Base-by-base conservation (phyloP, 1,140 invertebrate species). In the Helicoverpa armigera region DNA sequence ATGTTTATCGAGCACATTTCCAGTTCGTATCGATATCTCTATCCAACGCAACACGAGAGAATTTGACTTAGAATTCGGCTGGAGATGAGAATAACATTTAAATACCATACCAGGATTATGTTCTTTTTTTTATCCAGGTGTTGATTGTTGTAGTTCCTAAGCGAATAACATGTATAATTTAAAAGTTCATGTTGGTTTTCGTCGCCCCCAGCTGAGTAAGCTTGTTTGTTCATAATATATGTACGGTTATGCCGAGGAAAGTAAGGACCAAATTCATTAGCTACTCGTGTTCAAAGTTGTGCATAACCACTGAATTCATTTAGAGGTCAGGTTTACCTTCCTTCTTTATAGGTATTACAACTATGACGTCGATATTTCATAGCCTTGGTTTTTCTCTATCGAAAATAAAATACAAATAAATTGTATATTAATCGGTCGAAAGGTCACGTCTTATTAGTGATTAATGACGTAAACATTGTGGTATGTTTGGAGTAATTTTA, bases 261-360 rank as follows among this genome's bases (percentile, higher is more conserved):
- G 58, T 63, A 58, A 76, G 18, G 58, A 51, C 73, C 9, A 76
- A 63, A 76, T 76, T 76, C 56, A 76, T 76, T 63, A 76, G 43
- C 56, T 60, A 73, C 69, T 23, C 60, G 13, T 54, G 43, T 50
- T 72, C 69, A 29, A 72, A 50, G 65, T 69, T 69, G 65, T 69
- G 65, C 43, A 69, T 43, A 69, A 69, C 65, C 65, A 50, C 65
- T 12, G 31, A 69, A 69, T 50, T 50, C 13, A 69, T 43, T 23
- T 69, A 69, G 16, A 69, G 43, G 63, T 67, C 63, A 67, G 63
- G 14, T 67, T 18, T 35, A 63, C 60, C 23, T 67, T n/a, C 54
- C 54, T 7, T 18, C n/a, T 58, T 58, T 18, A 14, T 58, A 16
- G 5, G 16, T 16, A 18, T 14, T n/a, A 43, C 4, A 50, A 16